phyloP scores from a whole-genome alignment of 1,140 invertebrate species.

The Drosophila melanica region DNA sequence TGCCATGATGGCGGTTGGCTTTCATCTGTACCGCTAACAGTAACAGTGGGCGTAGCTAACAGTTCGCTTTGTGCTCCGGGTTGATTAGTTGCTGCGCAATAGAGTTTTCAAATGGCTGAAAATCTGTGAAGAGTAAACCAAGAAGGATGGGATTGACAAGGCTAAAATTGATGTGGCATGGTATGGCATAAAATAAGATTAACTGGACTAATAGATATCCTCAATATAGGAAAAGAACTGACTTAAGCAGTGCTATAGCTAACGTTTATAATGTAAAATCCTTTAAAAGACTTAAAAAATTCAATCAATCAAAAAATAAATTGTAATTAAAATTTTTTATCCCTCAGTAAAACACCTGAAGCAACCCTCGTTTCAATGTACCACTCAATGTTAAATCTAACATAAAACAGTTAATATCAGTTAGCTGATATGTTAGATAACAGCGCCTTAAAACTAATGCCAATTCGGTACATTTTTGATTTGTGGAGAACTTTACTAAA shows the following conservation, averaged over 20 bases:
- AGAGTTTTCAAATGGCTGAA: conserved; percentile 34
- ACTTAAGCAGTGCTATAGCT: no score
- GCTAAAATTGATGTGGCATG: not conserved
- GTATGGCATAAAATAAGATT: not conserved
- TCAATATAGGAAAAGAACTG: no score
- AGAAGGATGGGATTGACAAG: conserved; percentile 22
- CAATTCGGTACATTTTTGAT: not conserved
- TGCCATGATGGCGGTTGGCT: conserved; percentile 39
- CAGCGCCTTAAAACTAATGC: not conserved
- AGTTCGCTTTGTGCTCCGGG: conserved; percentile 41
- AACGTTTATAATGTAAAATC: no score
- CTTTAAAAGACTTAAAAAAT: no score
- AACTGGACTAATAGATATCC: no score
- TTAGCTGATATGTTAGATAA: not conserved
- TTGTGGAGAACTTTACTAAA: not conserved
- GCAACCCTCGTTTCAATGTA: not conserved
- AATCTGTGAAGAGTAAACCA: not conserved
- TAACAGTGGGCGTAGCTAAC: conserved; percentile 44
- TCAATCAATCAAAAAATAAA: no score
- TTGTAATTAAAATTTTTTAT: no score
- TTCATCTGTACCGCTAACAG: conserved; percentile 64
- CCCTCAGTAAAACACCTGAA: no score
- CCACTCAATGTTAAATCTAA: not conserved
- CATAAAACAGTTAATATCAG: not conserved
- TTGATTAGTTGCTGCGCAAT: conserved; percentile 52